These are phyloP conservation scores for Saguinus imperator DNA, from an alignment of 2,113 vertebrate species.

Conservation along the genomic window DNA sequence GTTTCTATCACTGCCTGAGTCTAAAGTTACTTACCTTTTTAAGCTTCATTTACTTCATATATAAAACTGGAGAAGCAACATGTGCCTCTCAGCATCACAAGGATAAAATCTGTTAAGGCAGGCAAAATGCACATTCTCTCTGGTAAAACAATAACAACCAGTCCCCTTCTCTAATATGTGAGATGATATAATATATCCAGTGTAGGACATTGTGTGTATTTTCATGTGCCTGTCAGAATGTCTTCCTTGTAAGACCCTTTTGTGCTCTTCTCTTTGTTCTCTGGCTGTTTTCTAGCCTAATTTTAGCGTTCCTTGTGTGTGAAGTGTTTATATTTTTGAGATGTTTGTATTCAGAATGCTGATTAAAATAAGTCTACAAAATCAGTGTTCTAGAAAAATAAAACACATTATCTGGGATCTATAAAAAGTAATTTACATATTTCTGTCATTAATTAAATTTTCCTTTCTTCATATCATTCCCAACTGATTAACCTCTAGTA, in stretches of 20 bases:
- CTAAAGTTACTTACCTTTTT: background rate
- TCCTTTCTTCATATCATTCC: background rate
- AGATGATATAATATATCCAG: background rate
- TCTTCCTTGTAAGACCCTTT: background rate
- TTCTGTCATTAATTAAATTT: slow-evolving; percentile 49
- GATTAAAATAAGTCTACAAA: background rate
- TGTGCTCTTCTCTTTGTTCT: background rate
- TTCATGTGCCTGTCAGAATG: background rate
- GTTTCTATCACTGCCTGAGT: background rate
- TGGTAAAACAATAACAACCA: background rate
- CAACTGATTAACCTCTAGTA: slow-evolving; percentile 38
- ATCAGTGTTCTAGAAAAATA: background rate
- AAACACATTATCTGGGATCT: background rate
- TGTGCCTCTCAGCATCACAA: background rate
- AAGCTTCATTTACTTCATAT: background rate
- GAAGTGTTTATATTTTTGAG: background rate
- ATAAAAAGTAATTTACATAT: slow-evolving; percentile 14
- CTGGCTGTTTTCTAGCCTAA: background rate
- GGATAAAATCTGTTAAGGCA: background rate
- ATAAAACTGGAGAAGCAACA: background rate
- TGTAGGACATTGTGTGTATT: background rate
- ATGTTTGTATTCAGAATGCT: background rate
- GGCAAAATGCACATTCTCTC: background rate
- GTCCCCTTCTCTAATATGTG: background rate
- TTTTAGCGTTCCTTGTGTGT: background rate